Evolutionary conservation across 2,113 vertebrate genomes (phyloP).

Genomic region (Sinocyclocheilus anophthalmus): DNA sequence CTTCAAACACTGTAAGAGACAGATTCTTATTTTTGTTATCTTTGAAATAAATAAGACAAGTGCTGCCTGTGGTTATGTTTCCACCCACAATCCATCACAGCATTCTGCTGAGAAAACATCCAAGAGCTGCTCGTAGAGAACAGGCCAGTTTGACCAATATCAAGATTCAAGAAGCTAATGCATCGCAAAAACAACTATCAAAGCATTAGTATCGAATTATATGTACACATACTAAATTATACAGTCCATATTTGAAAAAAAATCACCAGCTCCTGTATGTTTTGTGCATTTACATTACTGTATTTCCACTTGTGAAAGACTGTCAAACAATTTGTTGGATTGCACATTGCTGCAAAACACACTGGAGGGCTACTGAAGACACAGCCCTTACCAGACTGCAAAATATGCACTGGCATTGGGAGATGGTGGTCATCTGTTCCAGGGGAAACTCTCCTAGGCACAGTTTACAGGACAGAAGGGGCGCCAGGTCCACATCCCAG

Average conservation of each 20-base stretch:
- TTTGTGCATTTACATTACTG: neutral
- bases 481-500: slow-evolving; percentile 83
- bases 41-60: slow-evolving; percentile 11
- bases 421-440: slow-evolving; percentile 86
- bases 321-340: neutral
- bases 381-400: slow-evolving; percentile 69
- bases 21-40: neutral
- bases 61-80: neutral
- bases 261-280: neutral
- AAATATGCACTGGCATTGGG: slow-evolving; percentile 88
- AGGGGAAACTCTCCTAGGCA: slow-evolving; percentile 85
- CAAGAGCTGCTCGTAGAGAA: neutral
- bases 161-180: neutral
- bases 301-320: neutral
- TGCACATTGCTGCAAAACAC: neutral
- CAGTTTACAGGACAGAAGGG: slow-evolving; percentile 85
- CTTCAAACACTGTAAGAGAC: slow-evolving; percentile 82
- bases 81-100: slow-evolving; percentile 7
- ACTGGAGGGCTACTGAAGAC: neutral
- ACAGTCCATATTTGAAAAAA: too few species aligned
- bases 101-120: slow-evolving; percentile 2
- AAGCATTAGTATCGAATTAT: neutral
- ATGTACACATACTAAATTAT: neutral
- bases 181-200: neutral
- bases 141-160: neutral